Evolutionary conservation across 2,113 vertebrate genomes (phyloP), one percentile per base, ranked within the genome.

Genomic region (Brevimyrus niger): DNA sequence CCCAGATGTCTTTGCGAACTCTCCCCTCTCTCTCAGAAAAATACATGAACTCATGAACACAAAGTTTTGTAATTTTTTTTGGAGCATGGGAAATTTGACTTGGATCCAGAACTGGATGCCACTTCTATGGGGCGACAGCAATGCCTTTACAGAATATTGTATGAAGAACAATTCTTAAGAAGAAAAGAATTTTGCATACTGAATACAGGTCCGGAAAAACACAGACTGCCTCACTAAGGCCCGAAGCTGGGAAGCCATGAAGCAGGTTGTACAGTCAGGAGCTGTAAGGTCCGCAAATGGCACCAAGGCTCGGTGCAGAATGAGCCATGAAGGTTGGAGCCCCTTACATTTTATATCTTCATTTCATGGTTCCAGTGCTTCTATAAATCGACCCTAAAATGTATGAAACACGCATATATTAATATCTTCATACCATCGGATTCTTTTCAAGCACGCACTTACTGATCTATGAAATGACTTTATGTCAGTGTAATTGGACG

Each of bases 381-480:
- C 44, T 48, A 47, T 86, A 86, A 48, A 48, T 85, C 4, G 44
- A 86, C 42, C 19, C 47, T 86, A 86, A 80, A 80, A 80, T 80
- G 73, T 35, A 80, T 80, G 73, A 80, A 80, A 80, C 35, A 19
- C 17, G 73, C 73, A 80, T 80, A 80, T 38, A 86, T 86, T 47
- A 86, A 86, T 86, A 50, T 11, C 23, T 48, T 86, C 47, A 17
- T 86, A 50, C 47, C 23, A 11, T 86, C 47, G 0, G 46, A 47
- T 5, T 11, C n/a, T 85, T 50, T 86, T 50, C 46, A 47, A 50
- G 46, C 46, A 47, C 46, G 11, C 44, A 86, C 47, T 86, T 86
- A 86, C 83, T 86, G 83, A n/a, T 86, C 44, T 50, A 47, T 27
- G 83, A 50, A 86, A 86, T 86, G 44, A 86, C 44, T 86, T 50